Conservation (phyloP, 2,113 vertebrate genomes). For the Peucedramus taeniatus region DNA sequence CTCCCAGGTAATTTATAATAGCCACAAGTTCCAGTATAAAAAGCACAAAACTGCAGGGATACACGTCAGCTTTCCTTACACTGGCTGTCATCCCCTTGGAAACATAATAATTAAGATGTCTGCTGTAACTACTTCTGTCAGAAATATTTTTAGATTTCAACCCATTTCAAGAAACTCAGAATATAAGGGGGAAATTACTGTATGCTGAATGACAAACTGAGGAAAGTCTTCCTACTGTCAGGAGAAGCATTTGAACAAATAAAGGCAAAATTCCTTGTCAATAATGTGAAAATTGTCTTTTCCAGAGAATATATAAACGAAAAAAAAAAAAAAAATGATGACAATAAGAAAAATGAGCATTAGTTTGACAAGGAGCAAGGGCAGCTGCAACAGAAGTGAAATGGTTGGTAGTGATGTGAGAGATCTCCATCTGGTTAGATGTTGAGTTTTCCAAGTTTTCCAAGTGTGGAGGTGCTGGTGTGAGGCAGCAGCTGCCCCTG, state of each 20-base stretch:
- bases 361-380: not conserved
- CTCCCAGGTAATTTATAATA: conserved; percentile 64
- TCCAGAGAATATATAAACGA: not conserved
- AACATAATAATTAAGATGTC: conserved; percentile 80
- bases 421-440: not conserved
- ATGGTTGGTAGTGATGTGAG: not conserved
- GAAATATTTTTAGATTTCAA: conserved; percentile 77
- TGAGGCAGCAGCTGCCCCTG: not conserved
- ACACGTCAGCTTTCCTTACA: conserved; percentile 69
- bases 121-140: conserved; percentile 72
- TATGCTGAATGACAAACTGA: conserved; percentile 31
- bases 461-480: not conserved
- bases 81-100: conserved; percentile 72
- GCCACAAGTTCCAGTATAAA: conserved; percentile 67
- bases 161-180: conserved; percentile 60
- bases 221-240: conserved; percentile 2
- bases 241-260: conserved; percentile 12
- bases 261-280: not conserved
- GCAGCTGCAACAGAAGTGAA: not conserved
- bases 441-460: not conserved
- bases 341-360: not conserved
- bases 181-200: conserved; percentile 60
- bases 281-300: not conserved
- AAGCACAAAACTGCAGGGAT: conserved; percentile 69
- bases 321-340: not conserved